Evolutionary conservation across 2,797 vertebrate species (phyloP).

Genomic region (Amniataba percoides): DNA sequence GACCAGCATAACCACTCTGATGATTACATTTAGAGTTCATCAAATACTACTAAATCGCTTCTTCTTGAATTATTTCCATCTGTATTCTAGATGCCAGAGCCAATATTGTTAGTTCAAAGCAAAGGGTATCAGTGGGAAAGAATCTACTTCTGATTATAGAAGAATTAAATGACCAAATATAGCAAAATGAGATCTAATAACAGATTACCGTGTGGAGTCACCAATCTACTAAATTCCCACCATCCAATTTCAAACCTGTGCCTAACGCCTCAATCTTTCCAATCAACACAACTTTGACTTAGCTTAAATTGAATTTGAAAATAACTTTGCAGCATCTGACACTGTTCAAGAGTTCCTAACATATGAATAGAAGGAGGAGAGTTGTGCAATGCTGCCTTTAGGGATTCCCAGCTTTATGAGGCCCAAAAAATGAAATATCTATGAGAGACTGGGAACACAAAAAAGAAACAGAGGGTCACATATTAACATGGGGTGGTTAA

Average conservation of each 20-base stretch:
- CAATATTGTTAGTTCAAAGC: background rate
- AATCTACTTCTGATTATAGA: background rate
- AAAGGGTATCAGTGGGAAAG: background rate
- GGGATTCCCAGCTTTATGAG: background rate
- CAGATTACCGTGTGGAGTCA: background rate
- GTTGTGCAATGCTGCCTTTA: background rate
- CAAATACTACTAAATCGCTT: no score
- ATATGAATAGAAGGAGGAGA: slow-evolving; percentile 6
- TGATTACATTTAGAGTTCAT: no score
- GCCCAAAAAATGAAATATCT: background rate
- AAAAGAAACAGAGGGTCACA: slow-evolving; percentile 6
- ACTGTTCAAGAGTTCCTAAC: background rate
- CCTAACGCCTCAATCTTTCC: background rate
- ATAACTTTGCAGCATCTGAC: no score
- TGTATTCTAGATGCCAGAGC: background rate
- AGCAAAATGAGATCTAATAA: background rate
- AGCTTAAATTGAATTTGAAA: background rate
- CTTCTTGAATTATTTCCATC: no score
- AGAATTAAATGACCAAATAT: background rate
- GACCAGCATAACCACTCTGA: no score
- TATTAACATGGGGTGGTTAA: slow-evolving; percentile 2
- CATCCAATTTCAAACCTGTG: background rate
- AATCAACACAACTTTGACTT: background rate
- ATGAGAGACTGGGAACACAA: background rate
- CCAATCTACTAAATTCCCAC: background rate